phyloP scores from a whole-genome alignment of 2,113 vertebrate genomes.

The Bettongia penicillata region DNA sequence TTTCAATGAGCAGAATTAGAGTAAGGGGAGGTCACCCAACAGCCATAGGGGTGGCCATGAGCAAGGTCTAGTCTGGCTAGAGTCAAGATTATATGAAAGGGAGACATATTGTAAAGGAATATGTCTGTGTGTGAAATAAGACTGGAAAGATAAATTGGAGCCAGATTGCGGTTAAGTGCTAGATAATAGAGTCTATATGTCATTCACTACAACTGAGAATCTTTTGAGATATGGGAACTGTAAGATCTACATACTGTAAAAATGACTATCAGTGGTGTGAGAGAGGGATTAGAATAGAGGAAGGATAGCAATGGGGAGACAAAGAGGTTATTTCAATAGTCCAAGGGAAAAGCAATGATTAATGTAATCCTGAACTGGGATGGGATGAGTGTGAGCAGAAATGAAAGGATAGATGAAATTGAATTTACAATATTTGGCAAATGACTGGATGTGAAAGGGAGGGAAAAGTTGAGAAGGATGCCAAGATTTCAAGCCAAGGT shows the following conservation, averaged over 20 bases:
- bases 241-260: neutral
- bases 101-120: neutral
- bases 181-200: neutral
- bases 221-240: neutral
- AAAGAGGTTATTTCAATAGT: neutral
- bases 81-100: neutral
- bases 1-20: neutral
- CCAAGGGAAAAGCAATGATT: neutral
- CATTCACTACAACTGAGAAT: neutral
- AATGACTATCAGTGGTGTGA: neutral
- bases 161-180: neutral
- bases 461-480: neutral
- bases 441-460: neutral
- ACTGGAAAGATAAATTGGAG: neutral
- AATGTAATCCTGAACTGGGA: neutral
- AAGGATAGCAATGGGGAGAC: neutral
- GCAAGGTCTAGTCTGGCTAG: neutral
- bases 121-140: neutral
- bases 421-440: neutral
- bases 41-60: neutral
- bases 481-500: neutral
- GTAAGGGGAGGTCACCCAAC: neutral
- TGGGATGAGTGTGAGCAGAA: neutral
- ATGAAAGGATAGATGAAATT: neutral
- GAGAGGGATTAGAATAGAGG: neutral